These are phyloP conservation scores for Lingula anatina DNA, from an alignment of 2,888 invertebrate species.

Conservation along the genomic window DNA sequence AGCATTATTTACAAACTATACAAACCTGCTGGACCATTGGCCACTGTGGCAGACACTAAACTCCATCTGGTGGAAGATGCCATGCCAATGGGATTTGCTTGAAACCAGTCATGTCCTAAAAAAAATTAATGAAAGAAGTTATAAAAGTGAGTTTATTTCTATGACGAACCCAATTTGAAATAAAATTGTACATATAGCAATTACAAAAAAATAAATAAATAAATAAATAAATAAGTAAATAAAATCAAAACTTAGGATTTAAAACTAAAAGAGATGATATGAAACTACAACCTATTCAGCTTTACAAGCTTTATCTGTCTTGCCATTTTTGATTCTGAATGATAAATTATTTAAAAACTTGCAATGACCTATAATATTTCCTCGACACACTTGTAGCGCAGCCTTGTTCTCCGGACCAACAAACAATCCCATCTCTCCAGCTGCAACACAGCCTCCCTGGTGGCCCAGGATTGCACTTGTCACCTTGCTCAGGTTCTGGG, in stretches of 20 bases:
- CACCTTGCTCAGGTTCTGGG: conserved; percentile 27
- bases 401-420: conserved; percentile 35
- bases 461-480: conserved; percentile 25
- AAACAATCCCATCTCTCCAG: conserved; percentile 34
- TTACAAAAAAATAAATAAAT: background rate
- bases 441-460: conserved; percentile 29
- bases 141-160: background rate
- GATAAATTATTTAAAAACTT: background rate
- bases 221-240: background rate
- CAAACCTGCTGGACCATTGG: conserved; percentile 21
- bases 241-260: background rate
- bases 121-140: background rate
- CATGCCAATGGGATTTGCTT: conserved; percentile 29
- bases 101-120: conserved; percentile 40
- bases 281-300: background rate
- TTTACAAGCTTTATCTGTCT: background rate
- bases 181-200: background rate
- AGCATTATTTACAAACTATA: too few species aligned
- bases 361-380: conserved; percentile 32
- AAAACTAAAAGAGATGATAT: background rate
- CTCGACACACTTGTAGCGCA: conserved; percentile 33
- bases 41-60: conserved; percentile 24
- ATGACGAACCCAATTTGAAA: background rate
- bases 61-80: conserved; percentile 33
- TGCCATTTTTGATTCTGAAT: background rate